phyloP scores from a whole-genome alignment of 2,113 vertebrate species.

The Theristicus caerulescens region DNA sequence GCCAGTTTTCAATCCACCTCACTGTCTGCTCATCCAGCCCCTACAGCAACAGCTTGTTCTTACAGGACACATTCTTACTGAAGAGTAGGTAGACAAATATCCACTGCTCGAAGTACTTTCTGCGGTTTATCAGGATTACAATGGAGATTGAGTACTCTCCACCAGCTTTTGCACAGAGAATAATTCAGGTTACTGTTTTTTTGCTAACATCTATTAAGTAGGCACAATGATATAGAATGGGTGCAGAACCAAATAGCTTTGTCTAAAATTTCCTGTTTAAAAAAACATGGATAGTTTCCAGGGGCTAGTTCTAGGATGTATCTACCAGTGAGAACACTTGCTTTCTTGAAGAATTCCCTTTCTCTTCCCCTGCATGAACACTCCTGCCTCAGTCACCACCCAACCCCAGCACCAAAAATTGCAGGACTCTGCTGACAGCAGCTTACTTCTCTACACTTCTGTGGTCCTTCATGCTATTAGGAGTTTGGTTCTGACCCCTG shows the following conservation, averaged over 20 bases:
- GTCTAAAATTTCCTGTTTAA: not conserved
- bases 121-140: not conserved
- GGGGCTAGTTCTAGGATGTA: not conserved
- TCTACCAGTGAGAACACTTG: not conserved
- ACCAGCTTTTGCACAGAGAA: not conserved
- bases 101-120: not conserved
- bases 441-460: not conserved
- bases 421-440: not conserved
- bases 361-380: not conserved
- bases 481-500: not conserved
- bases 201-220: not conserved
- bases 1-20: not conserved
- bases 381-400: not conserved
- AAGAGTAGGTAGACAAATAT: not conserved
- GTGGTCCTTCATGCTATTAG: not conserved
- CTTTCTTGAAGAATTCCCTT: not conserved
- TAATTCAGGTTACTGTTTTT: not conserved
- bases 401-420: not conserved
- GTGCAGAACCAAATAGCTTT: not conserved
- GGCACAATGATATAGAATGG: not conserved
- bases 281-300: not conserved
- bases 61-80: not conserved
- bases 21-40: not conserved
- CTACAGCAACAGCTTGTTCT: not conserved
- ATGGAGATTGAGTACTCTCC: not conserved